These are phyloP conservation scores for Dendrophyllia cribrosa DNA, from an alignment of 64 coral and sea anemone genomes.

Conservation along the genomic window DNA sequence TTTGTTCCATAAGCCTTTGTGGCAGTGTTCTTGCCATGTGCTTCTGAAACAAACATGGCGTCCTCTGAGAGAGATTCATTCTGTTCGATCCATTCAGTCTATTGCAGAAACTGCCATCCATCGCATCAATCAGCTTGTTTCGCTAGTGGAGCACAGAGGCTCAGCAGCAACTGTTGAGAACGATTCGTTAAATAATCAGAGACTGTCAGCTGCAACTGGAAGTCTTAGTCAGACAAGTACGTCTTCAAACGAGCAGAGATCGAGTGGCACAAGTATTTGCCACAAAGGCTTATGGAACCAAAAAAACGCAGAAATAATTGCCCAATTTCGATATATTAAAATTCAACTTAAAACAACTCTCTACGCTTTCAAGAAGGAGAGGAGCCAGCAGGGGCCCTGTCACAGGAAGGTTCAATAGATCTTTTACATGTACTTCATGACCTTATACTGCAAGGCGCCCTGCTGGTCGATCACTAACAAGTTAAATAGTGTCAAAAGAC, in stretches of 20 bases:
- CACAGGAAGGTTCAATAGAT: constrained; percentile 2
- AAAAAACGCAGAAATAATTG: no score
- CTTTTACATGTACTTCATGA: neutral
- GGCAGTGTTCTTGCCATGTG: no score
- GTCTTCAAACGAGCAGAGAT: neutral
- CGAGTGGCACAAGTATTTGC: constrained; percentile 30
- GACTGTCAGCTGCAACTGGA: no score
- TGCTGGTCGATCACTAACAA: constrained; percentile 39
- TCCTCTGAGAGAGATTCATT: neutral
- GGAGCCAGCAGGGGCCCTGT: no score
- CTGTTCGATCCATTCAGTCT: neutral
- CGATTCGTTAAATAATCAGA: no score
- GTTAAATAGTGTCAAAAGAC: constrained; percentile 65
- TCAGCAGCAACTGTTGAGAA: neutral
- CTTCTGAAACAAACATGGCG: no score
- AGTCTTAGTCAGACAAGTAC: no score
- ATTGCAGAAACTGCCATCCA: constrained; percentile 55
- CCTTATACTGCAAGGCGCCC: constrained; percentile 38
- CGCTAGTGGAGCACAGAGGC: constrained; percentile 29
- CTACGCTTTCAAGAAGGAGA: no score
- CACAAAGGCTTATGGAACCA: no score
- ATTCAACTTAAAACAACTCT: no score
- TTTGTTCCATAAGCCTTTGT: no score
- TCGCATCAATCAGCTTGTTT: constrained; percentile 55
- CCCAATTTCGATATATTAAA: no score